Conservation (phyloP, 2,797 vertebrate genomes). For the Oreonectes daqikongensis region DNA sequence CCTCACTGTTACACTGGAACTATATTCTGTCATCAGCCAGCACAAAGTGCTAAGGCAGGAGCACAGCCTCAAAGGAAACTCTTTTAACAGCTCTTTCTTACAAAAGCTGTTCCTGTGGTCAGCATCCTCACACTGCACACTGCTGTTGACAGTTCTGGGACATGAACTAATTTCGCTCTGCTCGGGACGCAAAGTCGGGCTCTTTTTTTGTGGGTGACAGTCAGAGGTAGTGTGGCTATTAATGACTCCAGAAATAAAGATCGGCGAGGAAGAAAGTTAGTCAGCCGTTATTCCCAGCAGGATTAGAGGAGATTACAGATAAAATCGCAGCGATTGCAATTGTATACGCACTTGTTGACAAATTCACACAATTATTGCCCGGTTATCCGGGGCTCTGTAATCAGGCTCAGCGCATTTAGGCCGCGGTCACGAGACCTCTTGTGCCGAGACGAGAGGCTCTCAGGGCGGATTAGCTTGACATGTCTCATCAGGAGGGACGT, state of each 20-base stretch:
- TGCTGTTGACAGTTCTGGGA: slow-evolving; percentile 48
- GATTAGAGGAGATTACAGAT: slow-evolving; percentile 54
- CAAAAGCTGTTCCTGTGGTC: not conserved
- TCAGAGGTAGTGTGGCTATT: slow-evolving; percentile 6
- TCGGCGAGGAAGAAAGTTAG: slow-evolving; percentile 16
- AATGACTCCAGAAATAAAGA: slow-evolving; percentile 37
- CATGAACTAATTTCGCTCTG: slow-evolving; percentile 42
- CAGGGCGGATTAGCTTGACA: slow-evolving; percentile 53
- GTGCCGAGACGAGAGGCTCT: slow-evolving; percentile 50
- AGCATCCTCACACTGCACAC: slow-evolving; percentile 17
- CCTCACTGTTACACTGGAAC: not conserved
- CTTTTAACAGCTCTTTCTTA: slow-evolving; percentile 9
- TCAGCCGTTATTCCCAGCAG: slow-evolving; percentile 22
- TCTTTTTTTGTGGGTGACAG: slow-evolving; percentile 20
- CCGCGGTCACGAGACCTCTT: not conserved
- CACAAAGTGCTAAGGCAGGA: not conserved
- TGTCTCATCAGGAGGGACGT: slow-evolving; percentile 46
- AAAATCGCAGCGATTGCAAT: slow-evolving; percentile 27
- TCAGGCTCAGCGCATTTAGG: slow-evolving; percentile 27
- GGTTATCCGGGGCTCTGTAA: slow-evolving; percentile 53
- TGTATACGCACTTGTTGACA: slow-evolving; percentile 45
- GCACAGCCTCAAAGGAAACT: not conserved
- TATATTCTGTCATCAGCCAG: not conserved
- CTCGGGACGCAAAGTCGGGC: slow-evolving; percentile 11
- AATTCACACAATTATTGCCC: slow-evolving; percentile 53